Percentiles rank a stretch among this genome's conserved stretches.
These are phyloP conservation scores for Ptilonorhynchus violaceus DNA, from an alignment of 2,113 vertebrate species.

Conservation along the genomic window DNA sequence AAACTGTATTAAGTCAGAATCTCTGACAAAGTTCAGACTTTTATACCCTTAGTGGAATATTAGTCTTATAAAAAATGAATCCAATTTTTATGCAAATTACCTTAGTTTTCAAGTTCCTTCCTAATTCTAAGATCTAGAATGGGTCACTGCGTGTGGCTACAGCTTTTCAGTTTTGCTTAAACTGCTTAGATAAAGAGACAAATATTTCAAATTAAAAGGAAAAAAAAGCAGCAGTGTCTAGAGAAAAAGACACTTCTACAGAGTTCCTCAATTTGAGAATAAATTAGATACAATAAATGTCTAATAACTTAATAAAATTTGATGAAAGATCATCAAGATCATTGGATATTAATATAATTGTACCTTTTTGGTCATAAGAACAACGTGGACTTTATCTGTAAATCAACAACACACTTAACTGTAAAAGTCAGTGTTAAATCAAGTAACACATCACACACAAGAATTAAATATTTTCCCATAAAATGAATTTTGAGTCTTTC, in stretches of 20 bases:
- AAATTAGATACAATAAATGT: background rate
- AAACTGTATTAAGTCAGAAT: constrained; percentile 38
- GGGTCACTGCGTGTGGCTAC: background rate
- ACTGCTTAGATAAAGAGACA: background rate
- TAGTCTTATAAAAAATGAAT: background rate
- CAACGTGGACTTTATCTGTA: background rate
- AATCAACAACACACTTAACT: background rate
- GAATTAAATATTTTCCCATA: background rate
- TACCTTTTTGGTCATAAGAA: background rate
- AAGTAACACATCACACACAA: background rate
- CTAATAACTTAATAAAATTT: background rate
- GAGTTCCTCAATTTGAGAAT: background rate
- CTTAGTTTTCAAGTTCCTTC: background rate
- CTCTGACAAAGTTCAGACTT: constrained; percentile 12
- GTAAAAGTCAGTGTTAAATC: background rate
- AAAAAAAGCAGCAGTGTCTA: background rate
- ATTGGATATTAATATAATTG: background rate
- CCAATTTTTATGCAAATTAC: background rate
- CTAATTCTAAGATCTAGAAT: background rate
- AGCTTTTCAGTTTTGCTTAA: background rate
- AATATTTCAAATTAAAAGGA: background rate
- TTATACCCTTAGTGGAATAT: background rate
- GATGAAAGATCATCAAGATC: background rate
- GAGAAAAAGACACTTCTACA: background rate
- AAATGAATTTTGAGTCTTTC: background rate